Conservation (phyloP, 2,888 invertebrate species). For the Apamea sordens region DNA sequence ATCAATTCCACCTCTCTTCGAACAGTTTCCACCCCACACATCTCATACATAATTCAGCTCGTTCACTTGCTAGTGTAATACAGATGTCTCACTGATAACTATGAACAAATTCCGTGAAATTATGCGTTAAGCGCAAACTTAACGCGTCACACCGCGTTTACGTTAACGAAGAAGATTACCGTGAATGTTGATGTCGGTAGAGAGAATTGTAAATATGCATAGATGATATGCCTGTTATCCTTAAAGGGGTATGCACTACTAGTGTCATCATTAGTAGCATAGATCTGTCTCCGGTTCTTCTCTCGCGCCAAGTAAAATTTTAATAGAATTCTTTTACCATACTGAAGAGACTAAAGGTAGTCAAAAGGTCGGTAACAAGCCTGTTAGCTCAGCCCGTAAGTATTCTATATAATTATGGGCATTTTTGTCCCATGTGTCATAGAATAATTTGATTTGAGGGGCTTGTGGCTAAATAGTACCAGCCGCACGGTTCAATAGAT, state of each 20-base stretch:
- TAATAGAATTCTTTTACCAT: not conserved
- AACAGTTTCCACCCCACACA: not conserved
- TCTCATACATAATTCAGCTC: constrained; percentile 39
- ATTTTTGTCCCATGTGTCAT: constrained; percentile 1
- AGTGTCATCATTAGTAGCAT: not conserved
- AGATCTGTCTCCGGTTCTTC: not conserved
- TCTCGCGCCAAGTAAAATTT: too few species aligned
- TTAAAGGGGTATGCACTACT: not conserved
- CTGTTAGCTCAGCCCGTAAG: not conserved
- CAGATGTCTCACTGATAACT: constrained; percentile 49
- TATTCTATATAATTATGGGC: not conserved
- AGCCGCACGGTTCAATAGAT: too few species aligned
- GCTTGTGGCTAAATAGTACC: too few species aligned
- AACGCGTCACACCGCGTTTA: constrained; percentile 20
- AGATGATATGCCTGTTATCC: not conserved
- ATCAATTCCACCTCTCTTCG: not conserved
- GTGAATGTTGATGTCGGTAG: not conserved
- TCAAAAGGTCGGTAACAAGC: not conserved
- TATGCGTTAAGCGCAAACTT: constrained; percentile 30
- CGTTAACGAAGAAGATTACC: constrained; percentile 17
- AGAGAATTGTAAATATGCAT: not conserved
- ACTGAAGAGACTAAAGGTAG: not conserved
- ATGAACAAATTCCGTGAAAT: constrained; percentile 53
- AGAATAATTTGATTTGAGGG: not conserved
- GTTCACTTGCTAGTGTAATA: constrained; percentile 28